Percentiles rank a stretch among this genome's conserved stretches.
phyloP scores from a whole-genome alignment of 1,140 invertebrate species.

The Augochlora pura region DNA sequence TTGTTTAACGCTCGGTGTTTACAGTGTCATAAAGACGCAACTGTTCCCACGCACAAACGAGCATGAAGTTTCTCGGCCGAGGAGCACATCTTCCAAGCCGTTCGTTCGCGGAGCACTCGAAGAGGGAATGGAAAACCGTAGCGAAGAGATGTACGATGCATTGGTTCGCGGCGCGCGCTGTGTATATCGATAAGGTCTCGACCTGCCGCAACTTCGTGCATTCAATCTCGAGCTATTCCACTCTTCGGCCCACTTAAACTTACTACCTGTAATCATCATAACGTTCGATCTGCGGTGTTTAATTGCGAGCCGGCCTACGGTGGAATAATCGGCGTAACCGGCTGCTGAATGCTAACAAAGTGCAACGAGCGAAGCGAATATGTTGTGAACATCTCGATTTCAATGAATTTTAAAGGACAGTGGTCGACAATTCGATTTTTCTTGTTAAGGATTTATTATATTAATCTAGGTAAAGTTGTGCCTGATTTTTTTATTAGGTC shows the following conservation, averaged over 20 bases:
- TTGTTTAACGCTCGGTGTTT: no score
- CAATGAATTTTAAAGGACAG: no score
- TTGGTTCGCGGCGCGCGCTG: slow-evolving; percentile 5
- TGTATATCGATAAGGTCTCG: slow-evolving; percentile 54
- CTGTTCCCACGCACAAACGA: no score
- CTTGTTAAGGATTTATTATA: no score
- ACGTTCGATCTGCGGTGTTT: slow-evolving; percentile 19
- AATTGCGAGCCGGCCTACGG: not conserved
- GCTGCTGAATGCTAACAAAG: not conserved
- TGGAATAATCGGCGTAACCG: not conserved
- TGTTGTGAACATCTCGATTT: not conserved
- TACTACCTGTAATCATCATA: slow-evolving; percentile 43
- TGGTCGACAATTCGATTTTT: no score
- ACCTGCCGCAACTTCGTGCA: slow-evolving; percentile 53
- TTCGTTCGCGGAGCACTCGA: slow-evolving; percentile 12
- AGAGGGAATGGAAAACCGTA: slow-evolving; percentile 39
- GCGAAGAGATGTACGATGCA: slow-evolving; percentile 42
- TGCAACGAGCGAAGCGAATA: not conserved
- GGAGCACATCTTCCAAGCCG: slow-evolving; percentile 22
- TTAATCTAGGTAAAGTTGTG: no score
- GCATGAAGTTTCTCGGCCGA: slow-evolving; percentile 34
- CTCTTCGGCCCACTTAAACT: slow-evolving; percentile 51
- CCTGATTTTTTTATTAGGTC: no score
- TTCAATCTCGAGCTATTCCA: slow-evolving; percentile 48
- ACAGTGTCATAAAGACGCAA: no score